A percentile compares a stretch with the other conserved stretches of the same genome.
Conservation (phyloP, 2,113 vertebrate species). For the Triplophysa dalaica region DNA sequence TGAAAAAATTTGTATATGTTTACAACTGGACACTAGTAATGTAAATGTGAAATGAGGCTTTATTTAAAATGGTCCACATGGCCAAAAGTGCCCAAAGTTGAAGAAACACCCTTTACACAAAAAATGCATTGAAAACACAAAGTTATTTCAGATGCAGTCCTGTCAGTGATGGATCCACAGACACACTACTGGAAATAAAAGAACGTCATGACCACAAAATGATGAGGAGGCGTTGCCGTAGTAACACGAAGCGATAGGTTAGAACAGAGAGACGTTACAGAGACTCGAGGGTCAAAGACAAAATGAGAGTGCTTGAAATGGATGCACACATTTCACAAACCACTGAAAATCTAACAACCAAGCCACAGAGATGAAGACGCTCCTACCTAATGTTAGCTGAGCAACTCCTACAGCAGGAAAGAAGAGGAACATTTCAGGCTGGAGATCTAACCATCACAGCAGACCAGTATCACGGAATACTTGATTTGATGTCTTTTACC, state of each 20-base stretch:
- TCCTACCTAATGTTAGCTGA: conserved; percentile 81
- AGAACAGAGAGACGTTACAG: conserved; percentile 48
- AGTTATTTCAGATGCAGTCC: conserved; percentile 31
- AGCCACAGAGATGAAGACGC: conserved; percentile 68
- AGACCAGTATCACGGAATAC: conserved; percentile 10
- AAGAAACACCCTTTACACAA: conserved; percentile 6
- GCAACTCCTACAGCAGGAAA: conserved; percentile 75
- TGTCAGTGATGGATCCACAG: conserved; percentile 52
- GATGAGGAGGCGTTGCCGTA: conserved; percentile 23
- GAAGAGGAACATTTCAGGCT: conserved; percentile 61
- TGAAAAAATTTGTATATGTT: no score
- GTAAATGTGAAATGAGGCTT: no score
- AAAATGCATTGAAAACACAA: neutral
- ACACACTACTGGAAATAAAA: conserved; percentile 51
- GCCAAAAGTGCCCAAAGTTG: conserved; percentile 13
- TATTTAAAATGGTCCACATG: neutral
- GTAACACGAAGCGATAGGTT: conserved; percentile 42
- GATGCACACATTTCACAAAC: conserved; percentile 61
- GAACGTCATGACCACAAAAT: conserved; percentile 28
- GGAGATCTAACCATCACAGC: conserved; percentile 16
- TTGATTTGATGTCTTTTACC: conserved; percentile 34
- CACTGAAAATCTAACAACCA: conserved; percentile 63
- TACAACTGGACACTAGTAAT: no score
- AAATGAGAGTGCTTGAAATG: conserved; percentile 66
- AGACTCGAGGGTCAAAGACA: conserved; percentile 56